Conservation (phyloP, 2,113 vertebrate genomes). For the Lates calcarifer region DNA sequence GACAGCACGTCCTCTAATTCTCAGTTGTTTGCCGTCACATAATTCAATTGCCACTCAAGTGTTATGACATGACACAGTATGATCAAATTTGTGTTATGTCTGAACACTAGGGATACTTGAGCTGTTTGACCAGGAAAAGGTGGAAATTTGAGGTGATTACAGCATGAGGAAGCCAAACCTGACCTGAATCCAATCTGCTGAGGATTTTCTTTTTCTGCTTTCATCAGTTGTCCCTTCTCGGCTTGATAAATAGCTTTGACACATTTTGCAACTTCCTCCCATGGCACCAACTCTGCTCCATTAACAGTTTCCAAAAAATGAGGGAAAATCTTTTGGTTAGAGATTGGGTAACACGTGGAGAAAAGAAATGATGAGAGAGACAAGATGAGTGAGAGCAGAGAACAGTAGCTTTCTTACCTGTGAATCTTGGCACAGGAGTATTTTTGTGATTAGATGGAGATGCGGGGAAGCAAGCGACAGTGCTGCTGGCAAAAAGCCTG, state of each 20-base stretch:
- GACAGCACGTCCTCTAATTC: background rate
- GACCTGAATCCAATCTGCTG: background rate
- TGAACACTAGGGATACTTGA: background rate
- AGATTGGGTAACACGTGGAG: slow-evolving; percentile 27
- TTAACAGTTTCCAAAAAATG: slow-evolving; percentile 44
- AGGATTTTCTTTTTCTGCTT: background rate
- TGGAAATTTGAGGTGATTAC: background rate
- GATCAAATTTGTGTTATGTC: background rate
- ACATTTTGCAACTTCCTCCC: slow-evolving; percentile 9
- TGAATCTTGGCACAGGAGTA: slow-evolving; percentile 30
- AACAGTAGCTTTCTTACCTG: slow-evolving; percentile 44
- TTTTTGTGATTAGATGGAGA: slow-evolving; percentile 59
- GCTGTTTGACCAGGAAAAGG: background rate
- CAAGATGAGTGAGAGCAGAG: slow-evolving; percentile 34
- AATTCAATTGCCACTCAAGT: background rate
- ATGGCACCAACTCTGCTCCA: slow-evolving; percentile 43
- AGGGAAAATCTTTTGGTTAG: slow-evolving; percentile 32
- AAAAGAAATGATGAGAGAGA: slow-evolving; percentile 17
- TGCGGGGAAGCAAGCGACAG: slow-evolving; percentile 14
- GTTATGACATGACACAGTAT: background rate
- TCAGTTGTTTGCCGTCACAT: background rate
- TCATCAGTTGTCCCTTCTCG: background rate
- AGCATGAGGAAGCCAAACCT: background rate
- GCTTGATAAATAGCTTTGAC: slow-evolving; percentile 15
- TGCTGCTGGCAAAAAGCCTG: slow-evolving; percentile 43